A percentile compares a stretch with the other conserved stretches of the same genome.
Conservation (phyloP, 2,888 invertebrate species). For the Mythimna ferrago region DNA sequence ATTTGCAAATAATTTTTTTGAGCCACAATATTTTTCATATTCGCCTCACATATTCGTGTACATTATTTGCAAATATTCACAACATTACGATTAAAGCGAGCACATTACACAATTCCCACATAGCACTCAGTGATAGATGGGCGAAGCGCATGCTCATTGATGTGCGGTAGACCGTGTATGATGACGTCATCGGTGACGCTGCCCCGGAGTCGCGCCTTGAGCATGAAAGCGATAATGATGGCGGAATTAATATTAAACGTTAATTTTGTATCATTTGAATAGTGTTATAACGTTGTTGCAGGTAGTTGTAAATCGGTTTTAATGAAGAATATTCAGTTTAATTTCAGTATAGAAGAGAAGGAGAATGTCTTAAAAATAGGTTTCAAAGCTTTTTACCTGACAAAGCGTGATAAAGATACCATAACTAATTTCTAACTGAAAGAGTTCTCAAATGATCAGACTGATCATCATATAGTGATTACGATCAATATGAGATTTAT, state of each 20-base stretch:
- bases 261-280: neutral
- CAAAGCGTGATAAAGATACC: no score
- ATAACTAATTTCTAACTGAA: no score
- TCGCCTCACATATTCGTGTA: neutral
- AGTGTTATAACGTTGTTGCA: neutral
- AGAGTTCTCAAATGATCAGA: no score
- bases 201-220: constrained; percentile 47
- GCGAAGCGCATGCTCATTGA: constrained; percentile 38
- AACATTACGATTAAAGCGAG: constrained; percentile 14
- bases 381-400: no score
- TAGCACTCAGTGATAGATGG: constrained; percentile 39
- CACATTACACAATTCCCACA: constrained; percentile 41
- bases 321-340: neutral
- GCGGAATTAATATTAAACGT: constrained; percentile 13
- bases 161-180: constrained; percentile 48
- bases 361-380: neutral
- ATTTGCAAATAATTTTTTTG: neutral
- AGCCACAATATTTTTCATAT: neutral
- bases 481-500: no score
- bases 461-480: no score
- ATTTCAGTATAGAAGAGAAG: neutral
- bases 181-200: constrained; percentile 47
- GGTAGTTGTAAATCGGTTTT: neutral
- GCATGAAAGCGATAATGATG: constrained; percentile 50
- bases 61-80: neutral